Conservation (phyloP, 2,888 invertebrate genomes). For the Trichogramma dendrolimi region DNA sequence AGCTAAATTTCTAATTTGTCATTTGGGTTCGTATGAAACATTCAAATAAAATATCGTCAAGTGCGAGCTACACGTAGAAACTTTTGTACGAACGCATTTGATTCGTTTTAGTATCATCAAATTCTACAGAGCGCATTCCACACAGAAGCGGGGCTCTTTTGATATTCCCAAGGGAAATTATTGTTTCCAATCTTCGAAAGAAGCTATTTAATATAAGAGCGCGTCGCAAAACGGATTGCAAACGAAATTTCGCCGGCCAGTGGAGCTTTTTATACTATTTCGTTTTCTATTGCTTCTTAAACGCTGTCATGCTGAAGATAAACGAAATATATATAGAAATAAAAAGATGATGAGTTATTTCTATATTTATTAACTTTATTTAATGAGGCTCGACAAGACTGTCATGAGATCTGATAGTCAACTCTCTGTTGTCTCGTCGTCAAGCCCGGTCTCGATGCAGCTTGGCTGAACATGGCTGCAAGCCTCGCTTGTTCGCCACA, state of each 20-base stretch:
- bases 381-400: too few species aligned
- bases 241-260: slow-evolving; percentile 1
- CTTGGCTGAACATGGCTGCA: too few species aligned
- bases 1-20: neutral
- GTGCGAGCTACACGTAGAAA: neutral
- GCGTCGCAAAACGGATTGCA: slow-evolving; percentile 1
- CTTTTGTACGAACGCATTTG: neutral
- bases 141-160: slow-evolving; percentile 5
- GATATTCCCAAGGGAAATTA: slow-evolving; percentile 22
- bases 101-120: slow-evolving; percentile 14
- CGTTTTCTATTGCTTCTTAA: too few species aligned
- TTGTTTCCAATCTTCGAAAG: slow-evolving; percentile 19
- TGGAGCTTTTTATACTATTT: too few species aligned
- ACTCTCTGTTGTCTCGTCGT: too few species aligned
- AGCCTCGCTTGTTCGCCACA: too few species aligned
- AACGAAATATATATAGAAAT: too few species aligned
- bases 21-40: slow-evolving; percentile 16
- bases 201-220: slow-evolving; percentile 15
- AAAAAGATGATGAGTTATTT: too few species aligned
- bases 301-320: too few species aligned
- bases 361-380: too few species aligned
- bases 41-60: slow-evolving; percentile 7
- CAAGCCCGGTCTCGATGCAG: too few species aligned
- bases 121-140: neutral
- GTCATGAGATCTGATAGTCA: too few species aligned